Base-by-base conservation (phyloP, 2,888 invertebrate species). In the Cheilosia vernalis region DNA sequence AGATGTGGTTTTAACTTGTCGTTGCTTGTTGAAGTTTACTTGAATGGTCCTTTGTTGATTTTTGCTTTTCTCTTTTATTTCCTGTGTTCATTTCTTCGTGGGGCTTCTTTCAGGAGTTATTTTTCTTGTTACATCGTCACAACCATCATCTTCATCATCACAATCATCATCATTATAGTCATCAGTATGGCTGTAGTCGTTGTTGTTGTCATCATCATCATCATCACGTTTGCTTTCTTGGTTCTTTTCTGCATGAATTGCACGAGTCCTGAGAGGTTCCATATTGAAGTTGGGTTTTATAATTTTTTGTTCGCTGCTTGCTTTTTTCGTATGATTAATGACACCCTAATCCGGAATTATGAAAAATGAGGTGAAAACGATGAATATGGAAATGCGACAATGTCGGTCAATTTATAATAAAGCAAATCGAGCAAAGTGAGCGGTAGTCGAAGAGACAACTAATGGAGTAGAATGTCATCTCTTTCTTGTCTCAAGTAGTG, bases 301-400 rank as follows among this genome's bases (percentile, higher is more conserved):
- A 30, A 42, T 70, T 67, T 53, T 10, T 55, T 60, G 30, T 17
- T 24, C 37, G 47, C 19, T 51, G 13, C 24, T 64, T 66, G 4
- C 30, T 30, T 56, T 60, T 64, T 55, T 58, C 56, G 44, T 67
- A 56, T 83, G 83, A 83, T 79, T 83, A 83, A 83, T 83, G 83
- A 83, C 37, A 83, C 63, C 61, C 55, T 83, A 78, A 83, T 83
- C 78, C 49, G 73, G 83, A 79, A 79, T 79, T 73, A 83, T 78
- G 73, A 73, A 79, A 83, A 79, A 73, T 78, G 67, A 61, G 73
- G 72, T 67, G 72, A 63, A 78, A 70, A 58, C 64, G 83, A 79
- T 83, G 83, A 83, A 83, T 73, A 83, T 83, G 83, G 83, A 83
- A 83, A 83, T 83, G 67, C 78, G 78, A 67, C 77, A 77, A 77